Evolutionary conservation across 1,140 invertebrate genomes (phyloP).

Genomic region (Cydia pomonella): DNA sequence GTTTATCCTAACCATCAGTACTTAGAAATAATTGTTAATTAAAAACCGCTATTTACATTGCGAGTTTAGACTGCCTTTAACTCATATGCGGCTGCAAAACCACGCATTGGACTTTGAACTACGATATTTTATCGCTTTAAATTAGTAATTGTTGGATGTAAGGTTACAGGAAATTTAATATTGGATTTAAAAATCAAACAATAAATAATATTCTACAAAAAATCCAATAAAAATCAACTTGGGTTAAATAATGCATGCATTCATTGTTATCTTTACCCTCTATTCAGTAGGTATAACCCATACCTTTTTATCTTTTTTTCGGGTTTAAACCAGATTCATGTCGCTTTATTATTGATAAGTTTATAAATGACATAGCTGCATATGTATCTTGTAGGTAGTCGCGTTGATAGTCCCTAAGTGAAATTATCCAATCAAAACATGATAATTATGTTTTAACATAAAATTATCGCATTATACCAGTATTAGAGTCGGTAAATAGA

Average conservation of each 20-base stretch:
- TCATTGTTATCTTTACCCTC: background rate
- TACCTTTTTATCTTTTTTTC: background rate
- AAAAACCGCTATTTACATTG: background rate
- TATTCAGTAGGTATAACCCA: background rate
- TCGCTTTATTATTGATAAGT: background rate
- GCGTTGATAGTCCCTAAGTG: background rate
- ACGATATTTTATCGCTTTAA: background rate
- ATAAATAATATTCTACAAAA: background rate
- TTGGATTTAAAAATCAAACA: background rate
- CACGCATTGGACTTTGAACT: background rate
- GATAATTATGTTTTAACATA: background rate
- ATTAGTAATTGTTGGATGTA: background rate
- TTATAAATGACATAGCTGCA: background rate
- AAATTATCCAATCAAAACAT: too few species aligned
- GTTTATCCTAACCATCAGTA: background rate
- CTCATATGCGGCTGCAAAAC: background rate
- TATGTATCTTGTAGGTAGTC: background rate
- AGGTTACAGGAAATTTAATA: background rate
- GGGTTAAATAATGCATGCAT: background rate
- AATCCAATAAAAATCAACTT: background rate
- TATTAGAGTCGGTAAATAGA: too few species aligned
- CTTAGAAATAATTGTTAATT: slow-evolving; percentile 12
- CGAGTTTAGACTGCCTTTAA: background rate
- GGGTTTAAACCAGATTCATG: background rate
- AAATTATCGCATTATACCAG: background rate